phyloP scores from a whole-genome alignment of 2,113 vertebrate genomes.

The Speoplatyrhinus poulsoni region DNA sequence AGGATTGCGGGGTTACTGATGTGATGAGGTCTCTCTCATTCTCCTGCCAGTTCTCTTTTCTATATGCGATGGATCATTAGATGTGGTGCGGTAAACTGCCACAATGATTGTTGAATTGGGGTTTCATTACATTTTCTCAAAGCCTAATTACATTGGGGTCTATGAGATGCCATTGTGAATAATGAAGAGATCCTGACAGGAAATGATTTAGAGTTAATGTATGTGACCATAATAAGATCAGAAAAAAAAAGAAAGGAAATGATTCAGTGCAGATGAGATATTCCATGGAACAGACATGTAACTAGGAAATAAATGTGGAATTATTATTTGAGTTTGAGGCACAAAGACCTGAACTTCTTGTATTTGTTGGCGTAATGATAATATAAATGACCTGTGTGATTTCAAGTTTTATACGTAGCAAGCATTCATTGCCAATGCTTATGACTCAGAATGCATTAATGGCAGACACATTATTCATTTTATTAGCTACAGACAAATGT shows the following conservation, averaged over 20 bases:
- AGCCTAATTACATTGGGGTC: slow-evolving; percentile 60
- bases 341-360: not conserved
- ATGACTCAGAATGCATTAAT: too few relatives aligned
- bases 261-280: slow-evolving; percentile 1
- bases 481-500: too few relatives aligned
- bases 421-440: too few relatives aligned
- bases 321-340: not conserved
- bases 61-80: slow-evolving; percentile 62
- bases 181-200: slow-evolving; percentile 51
- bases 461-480: too few relatives aligned
- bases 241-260: slow-evolving; percentile 18
- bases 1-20: slow-evolving; percentile 45
- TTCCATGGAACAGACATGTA: not conserved
- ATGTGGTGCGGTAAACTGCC: slow-evolving; percentile 46
- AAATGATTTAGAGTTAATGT: slow-evolving; percentile 54
- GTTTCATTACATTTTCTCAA: slow-evolving; percentile 61
- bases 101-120: slow-evolving; percentile 55
- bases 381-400: too few relatives aligned
- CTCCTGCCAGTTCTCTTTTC: slow-evolving; percentile 33
- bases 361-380: not conserved
- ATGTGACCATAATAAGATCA: slow-evolving; percentile 48
- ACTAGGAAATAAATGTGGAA: slow-evolving; percentile 6
- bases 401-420: too few relatives aligned
- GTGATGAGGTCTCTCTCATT: slow-evolving; percentile 23
- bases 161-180: slow-evolving; percentile 55